Conservation (phyloP, 2,888 invertebrate genomes). For the Nephrotoma flavescens region DNA sequence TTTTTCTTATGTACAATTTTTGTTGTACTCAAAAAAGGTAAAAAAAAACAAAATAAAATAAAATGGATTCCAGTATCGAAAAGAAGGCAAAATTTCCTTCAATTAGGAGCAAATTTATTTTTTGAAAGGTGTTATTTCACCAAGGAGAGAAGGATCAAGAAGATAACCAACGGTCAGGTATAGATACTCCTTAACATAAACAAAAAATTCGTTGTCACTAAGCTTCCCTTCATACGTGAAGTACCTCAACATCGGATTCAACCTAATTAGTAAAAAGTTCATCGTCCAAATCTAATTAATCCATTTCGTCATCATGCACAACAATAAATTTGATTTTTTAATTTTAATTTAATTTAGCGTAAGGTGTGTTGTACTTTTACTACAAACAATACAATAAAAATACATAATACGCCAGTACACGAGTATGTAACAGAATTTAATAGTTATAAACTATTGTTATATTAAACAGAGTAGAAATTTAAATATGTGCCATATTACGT, state of each 20-base stretch:
- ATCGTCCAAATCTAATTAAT: constrained; percentile 2
- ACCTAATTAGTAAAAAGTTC: constrained; percentile 2
- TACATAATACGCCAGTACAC: not conserved
- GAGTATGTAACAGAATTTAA: not conserved
- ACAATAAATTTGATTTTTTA: not conserved
- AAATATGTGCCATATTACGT: not conserved
- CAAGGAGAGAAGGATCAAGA: not conserved
- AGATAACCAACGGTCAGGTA: not conserved
- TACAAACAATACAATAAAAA: not conserved
- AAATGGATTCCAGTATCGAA: too few species aligned
- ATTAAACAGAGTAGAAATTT: not conserved
- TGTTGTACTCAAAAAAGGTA: too few species aligned
- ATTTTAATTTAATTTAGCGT: not conserved
- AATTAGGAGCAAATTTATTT: too few species aligned
- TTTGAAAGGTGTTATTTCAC: too few species aligned
- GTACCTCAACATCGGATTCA: not conserved
- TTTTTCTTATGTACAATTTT: too few species aligned
- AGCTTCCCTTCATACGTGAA: too few species aligned
- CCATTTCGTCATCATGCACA: not conserved
- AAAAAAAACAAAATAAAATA: too few species aligned
- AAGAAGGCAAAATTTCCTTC: too few species aligned
- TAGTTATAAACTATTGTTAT: not conserved
- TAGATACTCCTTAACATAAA: not conserved
- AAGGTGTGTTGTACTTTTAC: not conserved
- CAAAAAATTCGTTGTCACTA: too few species aligned